Evolutionary conservation across 2,113 vertebrate genomes (phyloP).

Genomic region (Cisticola juncidis): DNA sequence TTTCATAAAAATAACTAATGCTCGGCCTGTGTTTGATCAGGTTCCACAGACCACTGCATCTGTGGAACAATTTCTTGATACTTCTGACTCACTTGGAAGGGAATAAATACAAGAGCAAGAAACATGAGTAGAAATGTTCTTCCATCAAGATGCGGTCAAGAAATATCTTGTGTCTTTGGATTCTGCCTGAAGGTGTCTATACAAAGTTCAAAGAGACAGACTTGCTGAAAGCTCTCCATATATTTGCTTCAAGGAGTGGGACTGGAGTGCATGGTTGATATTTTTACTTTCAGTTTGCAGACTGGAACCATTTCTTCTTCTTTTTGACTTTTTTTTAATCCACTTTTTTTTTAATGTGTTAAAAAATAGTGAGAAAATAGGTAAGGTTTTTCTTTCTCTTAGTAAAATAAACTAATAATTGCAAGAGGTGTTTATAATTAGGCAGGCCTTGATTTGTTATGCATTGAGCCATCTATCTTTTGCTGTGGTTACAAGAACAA

Average conservation of each 20-base stretch:
- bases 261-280: neutral
- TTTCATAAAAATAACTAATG: neutral
- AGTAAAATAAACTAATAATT: neutral
- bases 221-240: neutral
- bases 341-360: neutral
- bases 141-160: neutral
- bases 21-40: neutral
- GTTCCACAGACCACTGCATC: neutral
- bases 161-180: neutral
- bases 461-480: neutral
- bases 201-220: constrained; percentile 8
- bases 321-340: neutral
- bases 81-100: neutral
- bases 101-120: neutral
- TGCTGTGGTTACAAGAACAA: neutral
- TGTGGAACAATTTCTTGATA: neutral
- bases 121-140: neutral
- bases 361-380: neutral
- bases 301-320: neutral
- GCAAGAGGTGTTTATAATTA: neutral
- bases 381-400: neutral
- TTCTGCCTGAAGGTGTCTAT: constrained; percentile 8
- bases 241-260: neutral
- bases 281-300: neutral
- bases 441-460: neutral